phyloP scores from a whole-genome alignment of 2,113 vertebrate genomes.

The Grantiella picta region DNA sequence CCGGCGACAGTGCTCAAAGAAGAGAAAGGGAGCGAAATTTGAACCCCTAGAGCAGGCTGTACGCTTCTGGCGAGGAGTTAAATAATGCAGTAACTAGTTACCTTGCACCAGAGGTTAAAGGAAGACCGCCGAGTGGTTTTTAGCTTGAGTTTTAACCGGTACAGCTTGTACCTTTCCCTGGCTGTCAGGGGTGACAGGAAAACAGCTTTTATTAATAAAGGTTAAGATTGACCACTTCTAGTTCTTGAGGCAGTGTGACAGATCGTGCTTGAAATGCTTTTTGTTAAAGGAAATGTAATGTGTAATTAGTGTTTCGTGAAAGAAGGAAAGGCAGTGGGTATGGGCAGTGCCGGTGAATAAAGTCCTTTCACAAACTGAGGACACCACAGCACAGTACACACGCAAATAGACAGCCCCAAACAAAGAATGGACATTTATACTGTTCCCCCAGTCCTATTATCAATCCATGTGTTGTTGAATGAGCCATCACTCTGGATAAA shows the following conservation, averaged over 20 bases:
- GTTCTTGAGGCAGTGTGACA: neutral
- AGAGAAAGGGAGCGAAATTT: accelerated
- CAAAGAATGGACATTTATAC: neutral
- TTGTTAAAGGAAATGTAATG: neutral
- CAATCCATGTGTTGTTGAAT: neutral
- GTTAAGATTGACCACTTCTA: neutral
- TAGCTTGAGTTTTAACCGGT: neutral
- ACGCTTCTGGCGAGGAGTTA: neutral
- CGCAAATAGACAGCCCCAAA: neutral
- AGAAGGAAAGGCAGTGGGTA: neutral
- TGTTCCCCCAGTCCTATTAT: neutral
- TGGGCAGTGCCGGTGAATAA: neutral
- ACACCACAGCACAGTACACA: neutral
- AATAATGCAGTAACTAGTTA: neutral
- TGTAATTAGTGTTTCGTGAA: neutral
- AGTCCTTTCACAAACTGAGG: neutral
- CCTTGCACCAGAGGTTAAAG: neutral
- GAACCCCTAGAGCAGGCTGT: no score
- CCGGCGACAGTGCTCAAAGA: accelerated
- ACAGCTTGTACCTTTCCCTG: neutral
- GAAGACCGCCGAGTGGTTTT: neutral
- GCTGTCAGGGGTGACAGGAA: neutral
- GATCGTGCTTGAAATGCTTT: neutral
- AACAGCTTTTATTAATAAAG: neutral
- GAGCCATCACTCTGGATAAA: accelerated